Conservation (phyloP, 2,113 vertebrate genomes). For the Promerops cafer region DNA sequence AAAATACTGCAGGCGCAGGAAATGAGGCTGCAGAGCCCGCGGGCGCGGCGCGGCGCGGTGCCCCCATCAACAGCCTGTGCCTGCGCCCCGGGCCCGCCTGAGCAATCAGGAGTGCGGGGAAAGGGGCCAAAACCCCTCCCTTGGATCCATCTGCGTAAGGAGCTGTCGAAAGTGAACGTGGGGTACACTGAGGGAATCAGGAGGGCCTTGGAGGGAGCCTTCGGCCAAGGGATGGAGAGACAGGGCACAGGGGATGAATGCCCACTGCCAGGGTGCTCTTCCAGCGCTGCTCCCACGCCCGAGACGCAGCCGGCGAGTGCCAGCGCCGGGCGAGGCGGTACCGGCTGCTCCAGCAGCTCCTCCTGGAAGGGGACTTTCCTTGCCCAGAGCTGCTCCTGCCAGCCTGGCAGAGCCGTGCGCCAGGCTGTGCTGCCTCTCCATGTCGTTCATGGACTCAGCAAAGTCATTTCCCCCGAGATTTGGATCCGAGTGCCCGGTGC, state of each 20-base stretch:
- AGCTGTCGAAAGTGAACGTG: background rate
- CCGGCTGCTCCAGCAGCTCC: background rate
- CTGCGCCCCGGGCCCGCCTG: rapidly evolving
- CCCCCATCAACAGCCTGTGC: too few relatives aligned
- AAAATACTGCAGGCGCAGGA: background rate
- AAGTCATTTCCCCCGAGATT: constrained; percentile 6
- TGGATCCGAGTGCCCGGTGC: background rate
- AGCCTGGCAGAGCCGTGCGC: background rate
- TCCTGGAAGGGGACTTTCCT: background rate
- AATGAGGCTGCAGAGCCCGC: background rate
- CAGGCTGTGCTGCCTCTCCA: background rate
- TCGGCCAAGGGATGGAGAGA: too few relatives aligned
- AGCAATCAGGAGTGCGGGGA: rapidly evolving
- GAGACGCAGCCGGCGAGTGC: background rate
- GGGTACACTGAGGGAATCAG: background rate
- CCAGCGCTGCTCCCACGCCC: background rate
- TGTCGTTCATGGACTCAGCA: constrained; percentile 1
- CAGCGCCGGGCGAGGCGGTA: background rate
- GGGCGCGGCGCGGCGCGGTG: too few relatives aligned
- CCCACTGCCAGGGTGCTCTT: background rate
- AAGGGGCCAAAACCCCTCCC: background rate
- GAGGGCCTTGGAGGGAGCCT: background rate
- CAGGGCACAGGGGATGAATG: background rate
- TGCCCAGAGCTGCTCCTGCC: background rate
- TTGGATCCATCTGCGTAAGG: background rate